These are phyloP conservation scores for Osmerus mordax DNA, from an alignment of 2,113 vertebrate genomes.

Conservation along the genomic window DNA sequence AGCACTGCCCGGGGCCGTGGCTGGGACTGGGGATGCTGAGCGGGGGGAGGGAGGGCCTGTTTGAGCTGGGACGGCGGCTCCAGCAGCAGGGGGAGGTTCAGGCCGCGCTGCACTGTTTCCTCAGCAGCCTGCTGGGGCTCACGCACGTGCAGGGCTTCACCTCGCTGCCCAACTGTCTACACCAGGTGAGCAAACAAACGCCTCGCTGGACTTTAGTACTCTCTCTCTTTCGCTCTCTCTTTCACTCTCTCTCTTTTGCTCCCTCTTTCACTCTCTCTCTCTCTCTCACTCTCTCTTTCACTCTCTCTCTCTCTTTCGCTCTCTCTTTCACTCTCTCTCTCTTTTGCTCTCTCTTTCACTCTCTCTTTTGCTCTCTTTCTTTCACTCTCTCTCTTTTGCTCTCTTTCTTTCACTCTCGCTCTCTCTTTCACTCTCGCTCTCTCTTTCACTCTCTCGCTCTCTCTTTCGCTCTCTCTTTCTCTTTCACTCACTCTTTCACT, in stretches of 20 bases:
- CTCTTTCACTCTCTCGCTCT: background rate
- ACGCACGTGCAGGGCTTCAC: constrained; percentile 77
- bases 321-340: background rate
- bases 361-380: background rate
- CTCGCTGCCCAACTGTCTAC: constrained; percentile 77
- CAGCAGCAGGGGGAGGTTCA: constrained; percentile 77
- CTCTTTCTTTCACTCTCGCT: background rate
- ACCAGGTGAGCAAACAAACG: constrained; percentile 70
- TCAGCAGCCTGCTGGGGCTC: constrained; percentile 76
- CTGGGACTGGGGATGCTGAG: constrained; percentile 75
- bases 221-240: no score
- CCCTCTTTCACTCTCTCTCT: background rate
- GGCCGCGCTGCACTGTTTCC: constrained; percentile 78
- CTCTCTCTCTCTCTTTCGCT: background rate
- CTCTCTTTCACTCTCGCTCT: background rate
- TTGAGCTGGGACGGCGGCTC: constrained; percentile 78
- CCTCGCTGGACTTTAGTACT: no score
- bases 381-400: background rate
- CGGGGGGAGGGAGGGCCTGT: constrained; percentile 76
- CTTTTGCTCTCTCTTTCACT: background rate
- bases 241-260: no score
- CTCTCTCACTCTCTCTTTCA: background rate
- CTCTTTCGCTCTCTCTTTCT: background rate
- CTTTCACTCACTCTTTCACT: background rate
- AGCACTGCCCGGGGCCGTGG: constrained; percentile 48